These are phyloP conservation scores for Spizaetus ornatus DNA, from an alignment of 2,113 vertebrate genomes.

Conservation along the genomic window DNA sequence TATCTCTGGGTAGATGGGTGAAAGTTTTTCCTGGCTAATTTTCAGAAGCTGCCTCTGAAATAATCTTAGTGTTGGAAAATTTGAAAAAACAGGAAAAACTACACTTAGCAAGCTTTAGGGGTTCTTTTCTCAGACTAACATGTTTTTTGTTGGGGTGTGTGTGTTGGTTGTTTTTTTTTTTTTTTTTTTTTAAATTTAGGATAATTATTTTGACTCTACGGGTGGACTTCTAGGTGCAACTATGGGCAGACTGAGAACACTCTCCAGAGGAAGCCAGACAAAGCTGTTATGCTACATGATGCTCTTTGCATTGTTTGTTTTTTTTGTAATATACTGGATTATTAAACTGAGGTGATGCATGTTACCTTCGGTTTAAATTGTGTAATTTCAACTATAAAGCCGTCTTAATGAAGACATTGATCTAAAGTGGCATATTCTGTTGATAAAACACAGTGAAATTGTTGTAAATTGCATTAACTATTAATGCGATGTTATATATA, in stretches of 20 bases:
- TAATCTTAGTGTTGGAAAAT: neutral
- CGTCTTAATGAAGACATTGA: neutral
- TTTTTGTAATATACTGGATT: slow-evolving; percentile 95
- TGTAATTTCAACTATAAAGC: neutral
- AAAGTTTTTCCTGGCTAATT: neutral
- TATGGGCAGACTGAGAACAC: slow-evolving; percentile 86
- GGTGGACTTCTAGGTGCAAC: slow-evolving; percentile 91
- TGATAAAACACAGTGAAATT: slow-evolving; percentile 8
- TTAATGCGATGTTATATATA: slow-evolving; percentile 15
- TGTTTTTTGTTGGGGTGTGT: neutral
- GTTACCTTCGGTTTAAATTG: slow-evolving; percentile 7
- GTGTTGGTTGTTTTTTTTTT: neutral
- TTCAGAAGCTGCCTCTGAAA: neutral
- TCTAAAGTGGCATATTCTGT: neutral
- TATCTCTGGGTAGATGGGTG: neutral
- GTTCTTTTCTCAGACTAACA: neutral
- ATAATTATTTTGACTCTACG: slow-evolving; percentile 92
- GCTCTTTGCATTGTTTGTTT: slow-evolving; percentile 91
- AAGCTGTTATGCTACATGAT: slow-evolving; percentile 93
- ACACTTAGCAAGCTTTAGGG: neutral
- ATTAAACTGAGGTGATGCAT: slow-evolving; percentile 83
- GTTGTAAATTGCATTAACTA: slow-evolving; percentile 37
- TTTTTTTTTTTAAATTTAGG: slow-evolving; percentile 67
- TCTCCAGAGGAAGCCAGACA: slow-evolving; percentile 94
- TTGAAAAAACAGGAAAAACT: neutral